phyloP scores from a whole-genome alignment of 2,797 vertebrate genomes.

The Catamblyrhynchus diadema region DNA sequence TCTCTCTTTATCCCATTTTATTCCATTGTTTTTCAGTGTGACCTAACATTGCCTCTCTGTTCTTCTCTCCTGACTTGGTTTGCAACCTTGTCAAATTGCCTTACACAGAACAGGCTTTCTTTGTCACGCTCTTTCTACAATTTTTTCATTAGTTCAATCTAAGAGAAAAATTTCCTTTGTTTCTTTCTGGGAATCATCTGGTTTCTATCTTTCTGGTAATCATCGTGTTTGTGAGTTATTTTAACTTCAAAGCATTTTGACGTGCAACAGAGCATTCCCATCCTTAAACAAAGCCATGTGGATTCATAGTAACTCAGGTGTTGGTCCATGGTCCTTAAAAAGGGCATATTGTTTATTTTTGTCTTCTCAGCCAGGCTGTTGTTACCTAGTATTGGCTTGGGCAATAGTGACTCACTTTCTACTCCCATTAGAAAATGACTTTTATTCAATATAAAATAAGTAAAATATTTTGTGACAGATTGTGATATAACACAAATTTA shows the following conservation, averaged over 20 bases:
- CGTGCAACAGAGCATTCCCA: neutral
- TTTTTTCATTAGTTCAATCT: neutral
- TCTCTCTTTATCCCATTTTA: neutral
- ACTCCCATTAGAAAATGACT: fast-evolving
- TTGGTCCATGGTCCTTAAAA: neutral
- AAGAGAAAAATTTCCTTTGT: neutral
- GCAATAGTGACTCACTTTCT: neutral
- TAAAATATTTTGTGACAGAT: neutral
- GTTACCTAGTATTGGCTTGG: neutral
- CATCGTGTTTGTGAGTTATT: neutral
- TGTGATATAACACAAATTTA: neutral
- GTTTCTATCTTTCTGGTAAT: neutral
- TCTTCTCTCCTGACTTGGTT: neutral
- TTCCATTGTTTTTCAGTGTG: neutral
- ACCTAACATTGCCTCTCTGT: neutral
- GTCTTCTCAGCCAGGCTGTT: neutral
- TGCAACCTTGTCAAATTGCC: neutral
- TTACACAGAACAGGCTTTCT: neutral
- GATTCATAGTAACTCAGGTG: neutral
- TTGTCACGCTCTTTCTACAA: neutral
- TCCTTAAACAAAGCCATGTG: neutral
- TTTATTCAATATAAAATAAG: neutral
- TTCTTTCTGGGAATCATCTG: neutral
- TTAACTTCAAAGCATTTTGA: neutral
- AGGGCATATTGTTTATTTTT: neutral